phyloP scores from a whole-genome alignment of 37 sponge, comb jelly and placozoan species.

The Cliona cf. orientalis region DNA sequence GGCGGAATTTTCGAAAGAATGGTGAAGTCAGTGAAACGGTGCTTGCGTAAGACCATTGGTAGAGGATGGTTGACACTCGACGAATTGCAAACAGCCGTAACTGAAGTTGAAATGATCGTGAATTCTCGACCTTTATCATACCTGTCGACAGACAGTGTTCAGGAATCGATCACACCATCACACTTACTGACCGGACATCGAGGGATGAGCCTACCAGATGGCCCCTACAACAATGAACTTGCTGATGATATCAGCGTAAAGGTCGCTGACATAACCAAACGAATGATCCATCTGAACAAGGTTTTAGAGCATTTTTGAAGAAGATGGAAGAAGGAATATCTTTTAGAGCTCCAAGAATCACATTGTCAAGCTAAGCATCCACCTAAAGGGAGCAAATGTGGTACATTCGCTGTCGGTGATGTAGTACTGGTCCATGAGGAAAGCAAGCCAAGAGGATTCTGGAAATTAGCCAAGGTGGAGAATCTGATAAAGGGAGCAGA shows the following conservation, averaged over 20 bases:
- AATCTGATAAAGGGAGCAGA: too few relatives aligned
- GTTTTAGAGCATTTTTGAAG: constrained; percentile 4
- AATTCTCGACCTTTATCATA: constrained; percentile 17
- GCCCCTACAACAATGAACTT: not conserved
- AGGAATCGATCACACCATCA: constrained; percentile 13
- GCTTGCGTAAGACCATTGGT: constrained; percentile 22
- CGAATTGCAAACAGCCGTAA: constrained; percentile 3
- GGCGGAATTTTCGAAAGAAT: constrained; percentile 16
- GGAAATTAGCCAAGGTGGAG: too few relatives aligned
- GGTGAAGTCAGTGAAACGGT: constrained; percentile 26
- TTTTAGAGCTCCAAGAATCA: not conserved
- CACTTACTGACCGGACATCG: not conserved
- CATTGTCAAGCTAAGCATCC: not conserved
- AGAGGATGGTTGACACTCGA: constrained; percentile 2
- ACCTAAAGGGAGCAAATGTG: not conserved
- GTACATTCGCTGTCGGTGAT: not conserved
- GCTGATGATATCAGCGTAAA: not conserved
- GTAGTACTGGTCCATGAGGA: not conserved
- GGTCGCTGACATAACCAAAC: too few relatives aligned
- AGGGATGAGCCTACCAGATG: constrained; percentile 9
- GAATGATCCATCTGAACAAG: not conserved
- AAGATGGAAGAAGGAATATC: constrained; percentile 2
- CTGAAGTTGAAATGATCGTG: constrained; percentile 30
- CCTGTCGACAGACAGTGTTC: constrained; percentile 4
- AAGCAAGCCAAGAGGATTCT: too few relatives aligned